Evolutionary conservation across 2,797 vertebrate species (phyloP).

Genomic region (Otus scops): DNA sequence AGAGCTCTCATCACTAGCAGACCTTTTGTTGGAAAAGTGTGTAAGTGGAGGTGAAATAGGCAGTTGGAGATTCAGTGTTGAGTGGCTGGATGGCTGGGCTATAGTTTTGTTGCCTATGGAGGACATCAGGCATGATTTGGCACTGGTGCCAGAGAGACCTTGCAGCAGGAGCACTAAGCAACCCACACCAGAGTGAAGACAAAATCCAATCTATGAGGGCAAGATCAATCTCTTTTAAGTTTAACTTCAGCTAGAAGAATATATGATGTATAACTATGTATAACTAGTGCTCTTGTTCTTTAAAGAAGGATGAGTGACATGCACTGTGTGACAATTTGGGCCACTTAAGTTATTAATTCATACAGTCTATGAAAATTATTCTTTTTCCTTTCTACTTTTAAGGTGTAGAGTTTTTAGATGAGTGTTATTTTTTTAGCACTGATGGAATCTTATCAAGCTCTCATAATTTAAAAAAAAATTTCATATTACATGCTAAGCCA

Average conservation of each 20-base stretch:
- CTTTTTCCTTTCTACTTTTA: neutral
- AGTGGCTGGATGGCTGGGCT: neutral
- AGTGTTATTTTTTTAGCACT: neutral
- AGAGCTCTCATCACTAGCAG: neutral
- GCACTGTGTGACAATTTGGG: neutral
- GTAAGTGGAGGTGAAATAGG: neutral
- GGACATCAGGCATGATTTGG: neutral
- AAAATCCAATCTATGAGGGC: neutral
- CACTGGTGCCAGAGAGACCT: neutral
- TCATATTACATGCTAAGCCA: neutral
- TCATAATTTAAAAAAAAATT: neutral
- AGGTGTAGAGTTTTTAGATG: neutral
- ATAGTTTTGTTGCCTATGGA: neutral
- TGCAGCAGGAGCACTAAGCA: neutral
- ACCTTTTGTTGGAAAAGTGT: neutral
- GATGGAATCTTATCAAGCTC: neutral
- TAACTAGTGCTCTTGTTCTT: neutral
- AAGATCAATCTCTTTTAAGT: neutral
- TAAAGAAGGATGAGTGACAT: neutral
- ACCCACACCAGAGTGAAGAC: neutral
- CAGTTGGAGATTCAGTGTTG: neutral
- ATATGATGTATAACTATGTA: no score
- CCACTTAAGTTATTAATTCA: neutral
- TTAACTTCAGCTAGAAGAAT: neutral
- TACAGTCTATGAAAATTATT: neutral